A percentile compares a stretch with the other conserved stretches of the same genome.
Conservation (phyloP, 2,888 invertebrate species). For the Drosophila eohydei region DNA sequence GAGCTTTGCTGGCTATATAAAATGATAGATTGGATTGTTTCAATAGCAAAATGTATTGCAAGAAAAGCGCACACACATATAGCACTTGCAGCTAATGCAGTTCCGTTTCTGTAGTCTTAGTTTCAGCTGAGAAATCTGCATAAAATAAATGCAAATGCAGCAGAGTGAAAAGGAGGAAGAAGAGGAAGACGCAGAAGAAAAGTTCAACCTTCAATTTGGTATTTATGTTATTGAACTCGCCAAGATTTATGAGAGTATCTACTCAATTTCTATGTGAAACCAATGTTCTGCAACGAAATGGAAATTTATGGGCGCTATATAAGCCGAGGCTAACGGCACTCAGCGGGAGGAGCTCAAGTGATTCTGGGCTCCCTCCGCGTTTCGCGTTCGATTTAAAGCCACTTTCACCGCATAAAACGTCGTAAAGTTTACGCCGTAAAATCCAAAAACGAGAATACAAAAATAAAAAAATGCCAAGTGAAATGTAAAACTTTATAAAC, state of each 20-base stretch:
- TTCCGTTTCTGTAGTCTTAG: slow-evolving; percentile 49
- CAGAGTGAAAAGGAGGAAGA: slow-evolving; percentile 5
- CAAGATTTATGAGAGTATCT: slow-evolving; percentile 77
- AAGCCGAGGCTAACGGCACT: slow-evolving; percentile 49
- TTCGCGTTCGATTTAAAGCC: slow-evolving; percentile 60
- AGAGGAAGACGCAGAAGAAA: slow-evolving; percentile 11
- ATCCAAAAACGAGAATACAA: slow-evolving; percentile 39
- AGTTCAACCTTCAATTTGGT: slow-evolving; percentile 67
- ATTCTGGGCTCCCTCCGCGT: neutral
- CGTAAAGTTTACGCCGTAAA: slow-evolving; percentile 71
- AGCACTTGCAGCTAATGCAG: slow-evolving; percentile 61
- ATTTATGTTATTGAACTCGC: slow-evolving; percentile 78
- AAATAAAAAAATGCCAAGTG: slow-evolving; percentile 39
- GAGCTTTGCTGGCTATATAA: neutral
- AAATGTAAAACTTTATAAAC: slow-evolving; percentile 80
- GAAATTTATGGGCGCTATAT: slow-evolving; percentile 71
- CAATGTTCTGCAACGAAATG: slow-evolving; percentile 78
- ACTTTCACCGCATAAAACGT: slow-evolving; percentile 75
- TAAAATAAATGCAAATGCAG: slow-evolving; percentile 58
- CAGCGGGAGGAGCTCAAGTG: slow-evolving; percentile 32
- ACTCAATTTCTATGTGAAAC: slow-evolving; percentile 74
- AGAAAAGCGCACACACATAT: neutral
- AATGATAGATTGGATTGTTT: neutral
- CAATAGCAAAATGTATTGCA: neutral
- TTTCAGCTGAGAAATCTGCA: slow-evolving; percentile 41